Base-by-base conservation (phyloP, 2,888 invertebrate genomes). In the Eumacrocentrus americanus region DNA sequence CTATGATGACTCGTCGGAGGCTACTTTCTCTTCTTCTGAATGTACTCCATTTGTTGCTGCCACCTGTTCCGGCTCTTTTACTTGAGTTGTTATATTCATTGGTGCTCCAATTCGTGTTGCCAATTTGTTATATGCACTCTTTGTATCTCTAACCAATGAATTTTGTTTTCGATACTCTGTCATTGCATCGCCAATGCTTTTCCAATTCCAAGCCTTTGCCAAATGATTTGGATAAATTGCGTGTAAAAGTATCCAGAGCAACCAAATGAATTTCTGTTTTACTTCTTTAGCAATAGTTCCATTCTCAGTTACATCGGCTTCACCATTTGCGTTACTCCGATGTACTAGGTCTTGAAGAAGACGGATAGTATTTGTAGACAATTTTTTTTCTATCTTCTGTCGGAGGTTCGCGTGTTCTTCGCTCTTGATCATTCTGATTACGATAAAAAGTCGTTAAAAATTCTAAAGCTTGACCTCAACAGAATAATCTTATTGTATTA, bases 391-490 rank as follows among this genome's bases (percentile, higher is more conserved):
- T 53, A 85, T 70, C 53, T 81, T 58, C 9, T 63, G 77, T 6
- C 77, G 67, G 51, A 86, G 70, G 54, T 82, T 80, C 23, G 67
- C 69, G 14, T 81, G 67, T 14, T 79, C 73, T 37, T 74, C 72
- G n/a, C 82, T 81, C 64, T 84, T 84, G 25, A 83, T 73, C 37
- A 83, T 73, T 69, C 87, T 86, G 79, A 68, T 88, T 86, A 48
- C 83, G 83, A 75, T 88, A 91, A 66, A 90, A 88, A 2, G 86
- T 82, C n/a, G 83, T 81, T 46, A 91, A 74, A 60, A 91, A 79
- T 71, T 90, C 89, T 1, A 89, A 71, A 0, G 88, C 88, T 80
- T 91, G 90, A 63, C 85, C 87, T 42, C 88, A 84, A 20, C 89
- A 83, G 70, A 87, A 91, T 25, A 87, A 86, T 62, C 90, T 83